phyloP scores from a whole-genome alignment of 2,888 invertebrate genomes.

The Pollenia griseotomentosa region DNA sequence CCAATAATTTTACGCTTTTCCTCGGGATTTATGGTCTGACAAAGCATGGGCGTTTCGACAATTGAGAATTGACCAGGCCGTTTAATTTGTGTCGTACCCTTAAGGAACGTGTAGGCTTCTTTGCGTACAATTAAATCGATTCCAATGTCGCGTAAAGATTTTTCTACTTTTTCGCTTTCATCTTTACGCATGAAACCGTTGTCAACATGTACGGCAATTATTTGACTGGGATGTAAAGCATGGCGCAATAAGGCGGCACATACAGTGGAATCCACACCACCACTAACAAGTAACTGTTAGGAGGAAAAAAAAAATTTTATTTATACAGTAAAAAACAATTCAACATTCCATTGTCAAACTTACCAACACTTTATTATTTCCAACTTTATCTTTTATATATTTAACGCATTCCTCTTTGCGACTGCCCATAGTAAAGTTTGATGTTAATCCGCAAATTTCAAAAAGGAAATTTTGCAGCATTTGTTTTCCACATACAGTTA shows the following conservation, averaged over 20 bases:
- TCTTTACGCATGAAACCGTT: constrained; percentile 99
- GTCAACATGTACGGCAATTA: constrained; percentile 98
- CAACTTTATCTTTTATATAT: constrained; percentile 95
- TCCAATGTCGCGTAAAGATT: constrained; percentile 92
- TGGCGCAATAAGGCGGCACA: constrained; percentile 97
- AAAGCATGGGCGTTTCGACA: constrained; percentile 91
- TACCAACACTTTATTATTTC: constrained; percentile 96
- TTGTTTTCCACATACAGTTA: constrained; percentile 94
- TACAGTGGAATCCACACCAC: constrained; percentile 99
- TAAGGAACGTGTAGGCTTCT: constrained; percentile 89
- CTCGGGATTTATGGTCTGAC: constrained; percentile 95
- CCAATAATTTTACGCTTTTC: constrained; percentile 99
- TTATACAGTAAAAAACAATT: background rate
- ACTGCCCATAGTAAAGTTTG: constrained; percentile 94
- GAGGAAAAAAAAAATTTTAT: background rate
- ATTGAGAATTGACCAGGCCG: constrained; percentile 85
- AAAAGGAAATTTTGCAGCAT: constrained; percentile 98
- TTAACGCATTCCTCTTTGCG: constrained; percentile 96
- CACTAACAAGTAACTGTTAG: constrained; percentile 94
- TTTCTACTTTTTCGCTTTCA: constrained; percentile 95
- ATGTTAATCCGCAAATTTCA: constrained; percentile 93
- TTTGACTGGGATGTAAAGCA: constrained; percentile 94
- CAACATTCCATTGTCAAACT: constrained; percentile 81
- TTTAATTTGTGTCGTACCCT: constrained; percentile 93
- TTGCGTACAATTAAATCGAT: constrained; percentile 91